phyloP scores from a whole-genome alignment of 2,888 invertebrate genomes.

The Lottia gigantea region DNA sequence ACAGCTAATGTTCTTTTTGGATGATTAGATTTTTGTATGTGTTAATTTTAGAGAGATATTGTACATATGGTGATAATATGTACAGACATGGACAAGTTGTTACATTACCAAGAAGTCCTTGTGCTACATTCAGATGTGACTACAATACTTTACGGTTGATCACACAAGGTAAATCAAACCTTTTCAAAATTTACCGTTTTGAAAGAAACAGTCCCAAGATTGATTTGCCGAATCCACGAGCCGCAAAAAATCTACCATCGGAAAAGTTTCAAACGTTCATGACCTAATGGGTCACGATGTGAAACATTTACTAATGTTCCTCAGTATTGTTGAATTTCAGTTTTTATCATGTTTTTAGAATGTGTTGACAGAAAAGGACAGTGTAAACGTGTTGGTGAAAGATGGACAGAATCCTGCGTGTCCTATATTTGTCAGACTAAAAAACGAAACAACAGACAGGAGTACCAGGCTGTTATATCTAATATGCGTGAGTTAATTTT shows the following conservation, averaged over 20 bases:
- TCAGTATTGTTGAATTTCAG: too few species aligned
- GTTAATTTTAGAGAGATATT: neutral
- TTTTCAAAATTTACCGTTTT: too few species aligned
- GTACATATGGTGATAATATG: neutral
- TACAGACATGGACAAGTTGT: neutral
- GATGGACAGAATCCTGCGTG: neutral
- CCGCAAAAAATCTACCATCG: too few species aligned
- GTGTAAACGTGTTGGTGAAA: neutral
- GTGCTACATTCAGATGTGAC: neutral
- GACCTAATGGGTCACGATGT: too few species aligned
- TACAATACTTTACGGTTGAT: neutral
- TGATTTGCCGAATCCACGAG: too few species aligned
- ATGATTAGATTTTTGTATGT: too few species aligned
- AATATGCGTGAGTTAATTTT: neutral
- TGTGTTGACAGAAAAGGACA: conserved; percentile 6
- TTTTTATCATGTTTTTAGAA: neutral
- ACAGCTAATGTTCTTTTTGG: too few species aligned
- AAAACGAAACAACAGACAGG: neutral
- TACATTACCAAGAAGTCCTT: neutral
- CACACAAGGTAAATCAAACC: neutral
- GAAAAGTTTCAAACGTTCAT: too few species aligned
- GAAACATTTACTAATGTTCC: too few species aligned
- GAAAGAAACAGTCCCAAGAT: too few species aligned
- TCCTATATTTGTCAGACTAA: neutral
- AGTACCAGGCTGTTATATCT: neutral